Evolutionary conservation across 1,140 invertebrate genomes (phyloP).

Genomic region (Panagrolaimus sp.): DNA sequence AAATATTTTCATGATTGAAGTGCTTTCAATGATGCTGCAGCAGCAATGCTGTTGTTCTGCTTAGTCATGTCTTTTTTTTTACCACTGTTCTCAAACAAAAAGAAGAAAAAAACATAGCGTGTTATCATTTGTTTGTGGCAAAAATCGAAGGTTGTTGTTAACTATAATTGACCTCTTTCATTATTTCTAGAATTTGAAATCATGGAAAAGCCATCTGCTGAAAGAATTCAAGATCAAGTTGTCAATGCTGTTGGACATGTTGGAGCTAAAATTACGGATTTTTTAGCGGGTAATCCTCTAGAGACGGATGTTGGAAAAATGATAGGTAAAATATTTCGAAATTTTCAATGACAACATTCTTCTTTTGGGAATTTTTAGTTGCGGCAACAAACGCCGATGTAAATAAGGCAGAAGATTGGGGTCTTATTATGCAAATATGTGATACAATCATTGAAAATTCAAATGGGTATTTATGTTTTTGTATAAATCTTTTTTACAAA

Average conservation of each 20-base stretch:
- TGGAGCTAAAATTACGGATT: constrained; percentile 10
- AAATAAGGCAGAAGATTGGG: constrained; percentile 5
- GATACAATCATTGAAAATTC: neutral
- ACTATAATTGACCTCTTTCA: neutral
- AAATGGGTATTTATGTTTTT: neutral
- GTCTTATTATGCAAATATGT: constrained; percentile 1
- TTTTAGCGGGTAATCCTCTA: constrained; percentile 5
- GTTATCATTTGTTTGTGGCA: too few relatives aligned
- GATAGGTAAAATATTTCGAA: constrained; percentile 1
- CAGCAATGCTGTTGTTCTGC: too few relatives aligned
- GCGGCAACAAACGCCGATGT: neutral
- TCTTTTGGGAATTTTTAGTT: neutral
- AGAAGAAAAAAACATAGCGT: too few relatives aligned
- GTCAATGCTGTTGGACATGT: constrained; percentile 7
- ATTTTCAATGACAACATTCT: neutral
- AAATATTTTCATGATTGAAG: too few relatives aligned
- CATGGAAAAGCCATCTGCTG: constrained; percentile 1
- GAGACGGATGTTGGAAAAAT: constrained; percentile 11
- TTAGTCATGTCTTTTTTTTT: too few relatives aligned
- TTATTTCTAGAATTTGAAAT: neutral
- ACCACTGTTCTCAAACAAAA: too few relatives aligned
- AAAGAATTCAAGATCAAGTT: constrained; percentile 11
- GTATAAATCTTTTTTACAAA: neutral
- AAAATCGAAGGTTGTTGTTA: too few relatives aligned
- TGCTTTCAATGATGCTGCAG: too few relatives aligned